These are phyloP conservation scores for Callithrix jacchus DNA, from an alignment of 2,113 vertebrate species.

Conservation along the genomic window DNA sequence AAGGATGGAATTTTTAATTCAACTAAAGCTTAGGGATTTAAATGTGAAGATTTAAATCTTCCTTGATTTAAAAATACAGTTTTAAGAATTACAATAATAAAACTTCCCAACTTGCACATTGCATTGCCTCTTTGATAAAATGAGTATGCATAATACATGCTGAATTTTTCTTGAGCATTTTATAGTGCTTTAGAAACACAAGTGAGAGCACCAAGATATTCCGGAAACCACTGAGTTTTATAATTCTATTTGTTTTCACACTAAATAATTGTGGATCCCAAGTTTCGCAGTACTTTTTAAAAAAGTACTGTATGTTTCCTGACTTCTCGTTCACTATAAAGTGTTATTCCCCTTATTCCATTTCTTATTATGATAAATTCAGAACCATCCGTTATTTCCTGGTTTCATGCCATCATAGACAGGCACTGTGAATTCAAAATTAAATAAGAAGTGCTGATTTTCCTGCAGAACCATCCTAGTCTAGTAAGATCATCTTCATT, in stretches of 20 bases:
- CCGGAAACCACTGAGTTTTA: not conserved
- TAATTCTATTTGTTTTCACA: not conserved
- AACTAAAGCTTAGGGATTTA: not conserved
- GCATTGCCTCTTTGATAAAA: slow-evolving; percentile 19
- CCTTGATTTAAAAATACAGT: not conserved
- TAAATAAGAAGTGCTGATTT: not conserved
- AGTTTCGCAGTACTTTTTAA: not conserved
- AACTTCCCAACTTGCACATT: not conserved
- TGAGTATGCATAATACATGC: not conserved
- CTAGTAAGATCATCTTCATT: not conserved
- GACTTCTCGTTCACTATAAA: not conserved
- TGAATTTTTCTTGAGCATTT: not conserved
- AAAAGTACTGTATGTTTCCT: not conserved
- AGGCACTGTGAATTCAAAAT: not conserved
- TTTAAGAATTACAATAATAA: not conserved
- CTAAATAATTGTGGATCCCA: not conserved
- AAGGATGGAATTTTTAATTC: not conserved
- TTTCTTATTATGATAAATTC: not conserved
- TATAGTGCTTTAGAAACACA: slow-evolving; percentile 2
- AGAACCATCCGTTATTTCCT: not conserved
- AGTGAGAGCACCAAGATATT: slow-evolving; percentile 14
- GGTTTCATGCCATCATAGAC: not conserved
- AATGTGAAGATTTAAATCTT: not conserved
- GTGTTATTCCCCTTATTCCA: not conserved
- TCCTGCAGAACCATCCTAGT: not conserved